Percentiles rank a stretch among this genome's conserved stretches.
phyloP scores from a whole-genome alignment of 2,113 vertebrate genomes.

The Aphyosemion australe region DNA sequence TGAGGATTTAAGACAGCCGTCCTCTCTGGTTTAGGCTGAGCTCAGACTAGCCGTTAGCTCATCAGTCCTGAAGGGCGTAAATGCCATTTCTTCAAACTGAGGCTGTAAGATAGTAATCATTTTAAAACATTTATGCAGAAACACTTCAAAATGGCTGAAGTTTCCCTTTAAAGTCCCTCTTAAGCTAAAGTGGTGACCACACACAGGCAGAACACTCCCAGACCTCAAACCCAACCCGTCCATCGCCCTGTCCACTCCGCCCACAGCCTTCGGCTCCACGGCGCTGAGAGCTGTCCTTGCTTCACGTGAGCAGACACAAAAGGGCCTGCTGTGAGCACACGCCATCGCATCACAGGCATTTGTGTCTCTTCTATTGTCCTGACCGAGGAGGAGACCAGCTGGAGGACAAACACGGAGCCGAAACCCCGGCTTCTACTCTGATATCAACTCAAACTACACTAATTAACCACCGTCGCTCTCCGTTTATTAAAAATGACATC shows the following conservation, averaged over 20 bases:
- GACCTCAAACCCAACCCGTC: slow-evolving; percentile 30
- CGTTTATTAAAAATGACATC: too few relatives aligned
- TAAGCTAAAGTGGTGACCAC: slow-evolving; percentile 14
- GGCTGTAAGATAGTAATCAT: too few relatives aligned
- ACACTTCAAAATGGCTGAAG: not conserved
- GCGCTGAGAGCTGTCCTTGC: slow-evolving; percentile 43
- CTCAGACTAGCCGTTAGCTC: too few relatives aligned
- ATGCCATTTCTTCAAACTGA: too few relatives aligned
- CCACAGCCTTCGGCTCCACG: slow-evolving; percentile 45
- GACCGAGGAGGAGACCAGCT: slow-evolving; percentile 66
- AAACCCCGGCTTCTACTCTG: slow-evolving; percentile 46
- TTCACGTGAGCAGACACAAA: slow-evolving; percentile 38
- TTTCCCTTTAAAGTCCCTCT: not conserved
- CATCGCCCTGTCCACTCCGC: slow-evolving; percentile 55
- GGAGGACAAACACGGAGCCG: slow-evolving; percentile 54
- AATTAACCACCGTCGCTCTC: too few relatives aligned
- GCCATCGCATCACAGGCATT: slow-evolving; percentile 32
- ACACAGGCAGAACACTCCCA: slow-evolving; percentile 7
- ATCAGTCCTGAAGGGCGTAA: too few relatives aligned
- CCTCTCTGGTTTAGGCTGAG: too few relatives aligned
- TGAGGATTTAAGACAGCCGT: too few relatives aligned
- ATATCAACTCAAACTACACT: slow-evolving; percentile 12
- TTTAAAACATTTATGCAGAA: too few relatives aligned
- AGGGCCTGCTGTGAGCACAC: slow-evolving; percentile 45
- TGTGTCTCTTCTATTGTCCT: slow-evolving; percentile 51